Evolutionary conservation across 2,888 invertebrate species (phyloP).

Genomic region (Lepidocyrtinus sp.): DNA sequence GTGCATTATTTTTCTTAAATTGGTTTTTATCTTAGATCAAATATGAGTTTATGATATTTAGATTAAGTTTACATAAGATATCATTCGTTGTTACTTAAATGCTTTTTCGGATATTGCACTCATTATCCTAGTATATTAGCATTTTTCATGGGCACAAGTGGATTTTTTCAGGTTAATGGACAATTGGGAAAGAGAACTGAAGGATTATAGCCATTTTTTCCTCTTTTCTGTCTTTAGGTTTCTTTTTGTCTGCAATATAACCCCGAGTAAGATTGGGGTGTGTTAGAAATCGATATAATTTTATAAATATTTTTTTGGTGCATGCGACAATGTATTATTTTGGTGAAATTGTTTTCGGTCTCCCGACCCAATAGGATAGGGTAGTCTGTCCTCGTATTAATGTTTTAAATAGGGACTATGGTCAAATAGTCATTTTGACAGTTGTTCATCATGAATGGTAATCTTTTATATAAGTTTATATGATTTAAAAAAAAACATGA

Average conservation of each 20-base stretch:
- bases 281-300: neutral
- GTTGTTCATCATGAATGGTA: too few species aligned
- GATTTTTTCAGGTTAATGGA: slow-evolving; percentile 10
- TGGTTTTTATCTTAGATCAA: neutral
- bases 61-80: too few species aligned
- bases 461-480: neutral
- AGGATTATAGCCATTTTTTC: neutral
- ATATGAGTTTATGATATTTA: too few species aligned
- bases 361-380: neutral
- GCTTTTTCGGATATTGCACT: neutral
- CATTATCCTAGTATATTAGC: neutral
- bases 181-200: neutral
- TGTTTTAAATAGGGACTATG: neutral
- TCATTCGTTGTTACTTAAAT: too few species aligned
- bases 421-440: neutral
- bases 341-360: neutral
- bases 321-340: neutral
- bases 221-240: neutral
- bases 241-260: neutral
- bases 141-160: neutral
- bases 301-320: neutral
- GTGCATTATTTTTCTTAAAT: neutral
- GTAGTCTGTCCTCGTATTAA: neutral
- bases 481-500: neutral
- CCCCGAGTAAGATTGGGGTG: neutral